Base-by-base conservation (phyloP, 2,797 vertebrate genomes). In the Cyclura pinguis region DNA sequence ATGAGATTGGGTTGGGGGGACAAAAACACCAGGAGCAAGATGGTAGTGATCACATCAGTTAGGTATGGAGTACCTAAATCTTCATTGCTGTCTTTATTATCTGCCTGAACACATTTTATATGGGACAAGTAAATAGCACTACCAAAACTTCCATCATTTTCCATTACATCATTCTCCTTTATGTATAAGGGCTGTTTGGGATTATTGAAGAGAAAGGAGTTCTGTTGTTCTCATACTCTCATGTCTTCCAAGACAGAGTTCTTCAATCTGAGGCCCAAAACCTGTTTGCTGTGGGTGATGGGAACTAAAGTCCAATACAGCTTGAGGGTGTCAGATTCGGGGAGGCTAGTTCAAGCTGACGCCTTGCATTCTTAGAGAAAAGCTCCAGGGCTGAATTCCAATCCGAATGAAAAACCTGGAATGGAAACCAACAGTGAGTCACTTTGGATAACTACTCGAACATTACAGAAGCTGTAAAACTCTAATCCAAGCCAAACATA, bases 361-460 rank as follows among this genome's bases (percentile, higher is more conserved):
- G 12, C n/a, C 22, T 73, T 73, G 50, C 27, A 32, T 57, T 88
- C 4, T 42, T 57, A 3, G 1, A 0, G 35, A 42, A 27, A 59
- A 32, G 5, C 22, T 38, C n/a, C 24, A 38, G 3, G 50, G 86
- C 64, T 69, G 42, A 52, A 72, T 69, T 20, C 29, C 32, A 57
- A 64, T 55, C 52, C 24, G 52, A 50, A 42, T 7, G 42, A 50
- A 88, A 72, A 22, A 27, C 32, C 42, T 72, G 35, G 9, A 73
- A 12, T 82, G 52, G 80, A 72, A 88, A 59, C 27, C 80, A 82
- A 57, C 35, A 35, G 24, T 88, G 74, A 87, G 35, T 87, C 86
- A 87, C 3, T 67, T n/a, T 64, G 27, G 72, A 52, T 2, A 55
- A 50, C 62, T 57, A 29, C 50, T 52, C 16, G 52, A 42, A 72